Base-by-base conservation (phyloP, 2,113 vertebrate species). In the Siphamia tubifer region DNA sequence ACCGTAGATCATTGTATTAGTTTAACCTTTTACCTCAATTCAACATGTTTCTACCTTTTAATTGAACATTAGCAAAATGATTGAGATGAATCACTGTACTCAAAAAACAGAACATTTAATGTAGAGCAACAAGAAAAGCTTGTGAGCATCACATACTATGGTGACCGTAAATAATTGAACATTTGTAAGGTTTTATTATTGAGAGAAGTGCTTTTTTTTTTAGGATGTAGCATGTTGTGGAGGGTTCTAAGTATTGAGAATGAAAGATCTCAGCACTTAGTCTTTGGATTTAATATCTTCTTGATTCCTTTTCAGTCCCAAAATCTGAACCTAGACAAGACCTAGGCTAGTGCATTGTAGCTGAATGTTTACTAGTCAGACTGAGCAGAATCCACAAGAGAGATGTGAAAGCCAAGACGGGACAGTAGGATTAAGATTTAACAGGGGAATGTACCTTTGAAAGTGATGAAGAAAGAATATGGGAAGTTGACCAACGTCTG, bases 381-480 rank as follows among this genome's bases (percentile, higher is more conserved):
- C 76, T 60, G 65, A 68, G 61, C 49, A 63, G 63, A 82, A 81
- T 69, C 71, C 74, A 54, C 4, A 62, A 66, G 66, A 79, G 40
- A 53, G 58, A 58, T 63, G 16, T 62, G 34, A 87, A 72, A 74
- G 81, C 53, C 44, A 72, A 71, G 78, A 71, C 36, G 31, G 31
- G 58, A 39, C 1, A 17, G 51, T 16, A 44, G 2, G 56, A 51
- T 45, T 20, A 52, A 49, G 51, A 48, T 24, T 48, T 43, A 52
- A 21, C 1, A 38, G 9, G 66, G 63, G 57, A 74, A 72, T 34
- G 75, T 49, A 42, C 49, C 17, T 13, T 24, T 56, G 86, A 78
- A 90, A 83, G 86, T 87, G 87, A 54, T 42, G 20, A 55, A 77
- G 89, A 88, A 87, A 51, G 91, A 23, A 56, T 62, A 45, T 1